phyloP scores from a whole-genome alignment of 2,888 invertebrate species.

The Invenusta paracnida region DNA sequence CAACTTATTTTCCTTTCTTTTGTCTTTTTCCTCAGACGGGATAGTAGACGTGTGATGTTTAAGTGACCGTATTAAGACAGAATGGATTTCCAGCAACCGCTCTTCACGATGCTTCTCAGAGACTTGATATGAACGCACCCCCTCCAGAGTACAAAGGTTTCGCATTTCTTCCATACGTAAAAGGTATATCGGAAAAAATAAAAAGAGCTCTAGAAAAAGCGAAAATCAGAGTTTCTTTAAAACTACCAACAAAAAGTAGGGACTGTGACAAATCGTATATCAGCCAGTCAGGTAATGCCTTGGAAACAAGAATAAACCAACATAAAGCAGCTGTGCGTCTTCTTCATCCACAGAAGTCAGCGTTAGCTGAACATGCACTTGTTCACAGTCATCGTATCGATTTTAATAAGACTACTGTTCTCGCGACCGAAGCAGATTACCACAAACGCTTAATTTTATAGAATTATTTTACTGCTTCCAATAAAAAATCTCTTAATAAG shows the following conservation, averaged over 20 bases:
- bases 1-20: slow-evolving; percentile 25
- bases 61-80: slow-evolving; percentile 1
- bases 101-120: slow-evolving; percentile 21
- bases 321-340: slow-evolving; percentile 23
- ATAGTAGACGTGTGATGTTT: neutral
- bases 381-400: slow-evolving; percentile 26
- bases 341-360: slow-evolving; percentile 12
- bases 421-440: slow-evolving; percentile 26
- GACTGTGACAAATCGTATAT: slow-evolving; percentile 27
- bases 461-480: slow-evolving; percentile 12
- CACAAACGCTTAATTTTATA: slow-evolving; percentile 16
- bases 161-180: neutral
- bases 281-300: slow-evolving; percentile 23
- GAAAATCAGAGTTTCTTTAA: slow-evolving; percentile 16
- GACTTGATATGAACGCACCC: neutral
- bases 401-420: slow-evolving; percentile 25
- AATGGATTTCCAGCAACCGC: slow-evolving; percentile 10
- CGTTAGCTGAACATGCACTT: neutral
- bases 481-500: slow-evolving; percentile 29
- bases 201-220: slow-evolving; percentile 25
- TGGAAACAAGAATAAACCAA: slow-evolving; percentile 26
- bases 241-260: slow-evolving; percentile 17
- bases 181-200: neutral
- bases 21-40: neutral
- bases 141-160: neutral